Evolutionary conservation across 2,888 invertebrate species (phyloP), one percentile per base, ranked within the genome.

Genomic region (Linyphia triangularis): DNA sequence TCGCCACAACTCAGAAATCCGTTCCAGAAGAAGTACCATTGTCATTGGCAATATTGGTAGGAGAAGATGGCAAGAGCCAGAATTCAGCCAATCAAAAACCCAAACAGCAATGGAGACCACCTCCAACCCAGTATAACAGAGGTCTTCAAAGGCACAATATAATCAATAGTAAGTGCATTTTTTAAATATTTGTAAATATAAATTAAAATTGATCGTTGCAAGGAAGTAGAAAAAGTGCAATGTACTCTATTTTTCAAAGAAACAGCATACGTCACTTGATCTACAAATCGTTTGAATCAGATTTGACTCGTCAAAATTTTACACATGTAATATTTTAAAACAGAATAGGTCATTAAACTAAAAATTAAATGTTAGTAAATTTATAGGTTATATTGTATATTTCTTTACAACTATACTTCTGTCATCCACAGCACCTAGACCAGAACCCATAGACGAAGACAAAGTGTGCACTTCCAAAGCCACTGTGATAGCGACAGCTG

Each of bases 41-140:
- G 9, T 90, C 91, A 7, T 84, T 91, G 28, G 90, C 91, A 1
- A 89, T 91, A 59, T 89, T 91, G 61, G 91, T 91, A 22, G 90
- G 90, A 43, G 90, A 90, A 33, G 90, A 91, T 83, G 86, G 79
- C 26, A 88, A 78, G 72, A 75, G 78, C 67, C 81, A 75, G 40
- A 81, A 85, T 13, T 73, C 85, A 1, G 81, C 85, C 19, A 79
- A 75, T 43, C 79, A 72, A 43, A 82, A 89, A 33, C 75, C 79
- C n/a, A 86, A 89, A 13, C 77, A 78, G 13, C 73, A 77, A 57
- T 79, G 79, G 82, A 57, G 89, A 69, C 73, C 72, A 30, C 77
- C 73, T 24, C 51, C 79, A 24, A 69, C 89, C 5, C 83, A 89
- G 26, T 83, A 59, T 37, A 88, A 88, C 30, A 77, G 89, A 84